Evolutionary conservation across 2,113 vertebrate species (phyloP).

Genomic region (Fregata magnificens): DNA sequence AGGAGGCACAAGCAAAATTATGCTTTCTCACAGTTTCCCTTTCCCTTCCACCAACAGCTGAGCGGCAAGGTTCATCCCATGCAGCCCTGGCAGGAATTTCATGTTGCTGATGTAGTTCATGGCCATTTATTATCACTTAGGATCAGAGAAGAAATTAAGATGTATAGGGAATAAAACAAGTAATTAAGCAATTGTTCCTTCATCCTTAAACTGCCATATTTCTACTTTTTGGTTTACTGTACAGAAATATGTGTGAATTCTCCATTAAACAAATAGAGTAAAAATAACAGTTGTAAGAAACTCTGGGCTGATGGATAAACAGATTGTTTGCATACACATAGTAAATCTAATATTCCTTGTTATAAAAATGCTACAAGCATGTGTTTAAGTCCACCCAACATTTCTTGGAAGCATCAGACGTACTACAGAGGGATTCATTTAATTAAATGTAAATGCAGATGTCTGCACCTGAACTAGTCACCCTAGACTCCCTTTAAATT

Average conservation of each 20-base stretch:
- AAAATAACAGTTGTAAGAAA: background rate
- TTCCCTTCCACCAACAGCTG: background rate
- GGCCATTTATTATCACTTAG: background rate
- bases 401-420: background rate
- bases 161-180: background rate
- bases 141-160: background rate
- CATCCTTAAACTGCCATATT: background rate
- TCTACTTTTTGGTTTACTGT: background rate
- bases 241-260: background rate
- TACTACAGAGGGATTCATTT: background rate
- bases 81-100: background rate
- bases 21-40: background rate
- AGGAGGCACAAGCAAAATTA: background rate
- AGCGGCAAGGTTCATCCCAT: background rate
- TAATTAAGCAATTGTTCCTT: background rate
- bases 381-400: background rate
- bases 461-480: constrained; percentile 50
- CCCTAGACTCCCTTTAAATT: constrained; percentile 44
- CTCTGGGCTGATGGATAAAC: background rate
- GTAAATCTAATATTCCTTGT: background rate
- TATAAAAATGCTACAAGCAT: background rate
- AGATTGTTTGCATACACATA: background rate
- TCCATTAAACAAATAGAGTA: background rate
- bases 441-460: constrained; percentile 54
- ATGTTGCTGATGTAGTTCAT: background rate